Base-by-base conservation (phyloP, 2,113 vertebrate species). In the Apaloderma vittatum region DNA sequence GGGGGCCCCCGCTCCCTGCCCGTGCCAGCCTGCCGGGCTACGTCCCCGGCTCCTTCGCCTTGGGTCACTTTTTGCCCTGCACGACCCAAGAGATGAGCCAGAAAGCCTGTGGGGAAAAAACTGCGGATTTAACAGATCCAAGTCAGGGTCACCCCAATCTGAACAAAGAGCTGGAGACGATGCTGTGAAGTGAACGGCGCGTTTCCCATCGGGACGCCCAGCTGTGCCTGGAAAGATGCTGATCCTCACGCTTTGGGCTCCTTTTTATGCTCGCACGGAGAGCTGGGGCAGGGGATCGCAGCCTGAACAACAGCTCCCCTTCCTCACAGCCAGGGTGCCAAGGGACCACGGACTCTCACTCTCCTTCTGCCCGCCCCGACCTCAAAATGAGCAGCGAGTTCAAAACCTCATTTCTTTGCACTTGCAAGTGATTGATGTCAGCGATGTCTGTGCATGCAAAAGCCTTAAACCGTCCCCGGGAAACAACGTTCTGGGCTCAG, bases 1-100 rank as follows among this genome's bases (percentile, higher is more conserved):
- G 0, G 71, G 97, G 34, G 66, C 98, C 34, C 58, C 78, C 61
- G 95, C 98, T 74, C 98, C 99, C 5, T 97, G 98, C 22, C 59
- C 98, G 98, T 66, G 95, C 98, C 82, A 98, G 97, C 97, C 97
- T 98, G 65, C 99, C 99, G 0, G 97, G 99, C 4, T 98, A 98
- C 58, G 71, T 98, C 48, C 99, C 99, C 88, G 97, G 98, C 20
- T 98, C 98, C 86, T 98, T 98, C 0, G 81, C 98, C 48, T 98
- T 98, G 0, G 98, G 98, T 51, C 98, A 98, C 94, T 98, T 98
- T 4, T 84, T 97, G 67, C 98, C 98, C 5, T 97, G 98, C 6
- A 98, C 97, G 0, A 97, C 86, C n/a, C 98, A 98, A 32, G 98
- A 98, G 46, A 68, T 10, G 86, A 81, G 49, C 54, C 93, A 90